Base-by-base conservation (phyloP, 2,888 invertebrate species). In the Phasia obesa region DNA sequence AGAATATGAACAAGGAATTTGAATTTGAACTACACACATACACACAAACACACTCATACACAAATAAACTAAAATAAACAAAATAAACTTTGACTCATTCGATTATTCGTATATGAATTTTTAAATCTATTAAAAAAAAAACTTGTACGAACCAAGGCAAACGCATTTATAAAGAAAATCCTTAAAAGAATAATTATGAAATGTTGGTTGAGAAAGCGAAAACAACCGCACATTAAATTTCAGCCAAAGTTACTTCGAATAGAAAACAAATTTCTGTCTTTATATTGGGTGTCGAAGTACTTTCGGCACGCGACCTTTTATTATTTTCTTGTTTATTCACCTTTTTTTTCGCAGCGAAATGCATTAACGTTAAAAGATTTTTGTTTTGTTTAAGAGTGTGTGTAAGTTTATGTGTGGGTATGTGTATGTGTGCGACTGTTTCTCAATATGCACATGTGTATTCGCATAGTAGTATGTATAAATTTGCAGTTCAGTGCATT, bases 231-330 rank as follows among this genome's bases (percentile, higher is more conserved):
- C 59, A 53, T 44, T 51, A 47, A 69, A 77, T 53, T 27, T 31
- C 51, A 44, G 21, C 59, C 9, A 59, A 73, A 51, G 17, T 27
- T 15, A 35, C 21, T 27, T 27, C 6, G 25, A 53, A 59, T 65
- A 25, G 42, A 73, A 53, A 64, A 53, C n/a, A 67, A 81, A 80
- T 86, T 87, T 87, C n/a, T 89, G 86, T 88, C 88, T 87, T 86
- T 89, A 88, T 86, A 87, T 88, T 87, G 90, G 90, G 90, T 90
- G 90, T 90, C 89, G 88, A 88, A 90, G 91, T 88, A 89, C 90
- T 90, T 88, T 86, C 86, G 89, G 90, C 90, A 90, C 90, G 91
- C 90, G 90, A 90, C 90, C 90, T 83, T 71, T 84, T 80, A 77
- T 80, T 80, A 31, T 75, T 70, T 70, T 62, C 62, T 25, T 47